Conservation (phyloP, 2,888 invertebrate genomes). For the Macrophya annulata region DNA sequence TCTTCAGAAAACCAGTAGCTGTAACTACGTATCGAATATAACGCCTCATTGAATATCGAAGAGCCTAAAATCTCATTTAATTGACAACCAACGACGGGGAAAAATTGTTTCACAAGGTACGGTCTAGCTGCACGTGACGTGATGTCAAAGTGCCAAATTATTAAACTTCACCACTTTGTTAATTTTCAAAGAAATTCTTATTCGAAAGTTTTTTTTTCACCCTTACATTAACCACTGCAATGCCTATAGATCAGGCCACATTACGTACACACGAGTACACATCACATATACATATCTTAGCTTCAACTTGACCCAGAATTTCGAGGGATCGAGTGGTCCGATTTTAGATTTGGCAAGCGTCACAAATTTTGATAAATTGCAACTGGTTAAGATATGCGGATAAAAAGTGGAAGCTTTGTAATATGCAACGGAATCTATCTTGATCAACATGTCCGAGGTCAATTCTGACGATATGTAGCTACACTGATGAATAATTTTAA, state of each 20-base stretch:
- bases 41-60: slow-evolving; percentile 9
- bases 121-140: background rate
- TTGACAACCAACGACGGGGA: slow-evolving; percentile 26
- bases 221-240: background rate
- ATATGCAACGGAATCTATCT: background rate
- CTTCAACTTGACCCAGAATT: slow-evolving; percentile 14
- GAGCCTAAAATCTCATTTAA: slow-evolving; percentile 25
- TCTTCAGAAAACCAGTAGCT: slow-evolving; percentile 26
- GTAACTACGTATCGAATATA: slow-evolving; percentile 8
- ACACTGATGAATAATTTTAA: background rate
- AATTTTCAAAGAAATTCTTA: background rate
- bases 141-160: background rate
- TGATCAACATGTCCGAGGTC: background rate
- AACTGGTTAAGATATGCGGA: background rate
- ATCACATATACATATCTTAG: background rate
- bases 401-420: background rate
- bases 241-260: background rate
- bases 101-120: background rate
- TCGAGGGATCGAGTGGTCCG: background rate
- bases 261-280: background rate
- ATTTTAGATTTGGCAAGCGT: slow-evolving; percentile 28
- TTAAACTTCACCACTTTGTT: slow-evolving; percentile 13
- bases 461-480: background rate
- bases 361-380: slow-evolving; percentile 25
- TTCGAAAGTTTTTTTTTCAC: background rate